These are phyloP conservation scores for Oreochromis tanganicae DNA, from an alignment of 2,113 vertebrate genomes.

Conservation along the genomic window DNA sequence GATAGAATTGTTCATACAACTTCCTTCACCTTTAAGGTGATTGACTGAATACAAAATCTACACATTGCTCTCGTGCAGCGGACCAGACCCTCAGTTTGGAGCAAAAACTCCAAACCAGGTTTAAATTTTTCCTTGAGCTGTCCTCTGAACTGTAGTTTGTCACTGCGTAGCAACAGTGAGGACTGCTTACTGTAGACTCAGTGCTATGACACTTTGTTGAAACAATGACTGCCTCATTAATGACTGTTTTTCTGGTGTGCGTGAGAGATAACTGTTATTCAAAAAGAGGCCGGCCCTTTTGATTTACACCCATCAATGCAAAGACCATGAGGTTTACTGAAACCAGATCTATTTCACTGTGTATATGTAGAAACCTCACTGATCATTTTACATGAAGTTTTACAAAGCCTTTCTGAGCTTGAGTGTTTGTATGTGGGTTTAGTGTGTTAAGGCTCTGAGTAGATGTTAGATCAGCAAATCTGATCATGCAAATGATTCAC, in stretches of 20 bases:
- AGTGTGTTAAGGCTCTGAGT: background rate
- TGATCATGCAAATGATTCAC: background rate
- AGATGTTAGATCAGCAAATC: background rate
- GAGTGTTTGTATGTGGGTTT: background rate
- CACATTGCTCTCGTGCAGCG: background rate
- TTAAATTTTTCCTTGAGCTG: background rate
- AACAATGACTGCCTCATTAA: background rate
- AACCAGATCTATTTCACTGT: background rate
- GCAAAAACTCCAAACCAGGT: background rate
- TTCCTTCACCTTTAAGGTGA: background rate
- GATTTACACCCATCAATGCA: background rate
- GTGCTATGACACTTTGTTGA: background rate
- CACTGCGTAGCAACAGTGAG: background rate
- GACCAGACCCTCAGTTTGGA: background rate
- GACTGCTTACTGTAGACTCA: background rate
- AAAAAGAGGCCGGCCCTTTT: background rate
- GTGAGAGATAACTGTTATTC: background rate
- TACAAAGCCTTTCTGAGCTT: background rate
- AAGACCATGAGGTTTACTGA: background rate
- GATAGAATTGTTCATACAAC: background rate
- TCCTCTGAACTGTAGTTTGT: background rate
- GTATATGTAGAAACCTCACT: background rate
- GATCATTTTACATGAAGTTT: background rate
- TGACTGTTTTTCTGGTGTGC: background rate
- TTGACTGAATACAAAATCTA: background rate